A percentile compares a stretch with the other conserved stretches of the same genome.
These are phyloP conservation scores for Percopsis transmontana DNA, from an alignment of 2,113 vertebrate genomes.

Conservation along the genomic window DNA sequence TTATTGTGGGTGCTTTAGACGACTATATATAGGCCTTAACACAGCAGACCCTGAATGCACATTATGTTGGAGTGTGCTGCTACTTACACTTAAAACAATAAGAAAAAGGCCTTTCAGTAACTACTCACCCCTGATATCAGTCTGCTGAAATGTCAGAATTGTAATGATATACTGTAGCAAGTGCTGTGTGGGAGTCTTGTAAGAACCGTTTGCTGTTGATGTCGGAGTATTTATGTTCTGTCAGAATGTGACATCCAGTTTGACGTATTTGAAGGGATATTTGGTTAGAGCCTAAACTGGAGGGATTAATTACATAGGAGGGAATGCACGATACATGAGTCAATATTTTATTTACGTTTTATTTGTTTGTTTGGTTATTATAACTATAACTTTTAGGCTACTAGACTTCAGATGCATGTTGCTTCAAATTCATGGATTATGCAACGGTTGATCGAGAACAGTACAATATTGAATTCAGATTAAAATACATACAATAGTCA, in stretches of 20 bases:
- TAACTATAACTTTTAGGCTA: not conserved
- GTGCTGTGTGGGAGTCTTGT: conserved; percentile 3
- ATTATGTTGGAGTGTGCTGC: conserved; percentile 1
- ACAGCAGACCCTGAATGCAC: conserved; percentile 23
- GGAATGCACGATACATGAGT: not conserved
- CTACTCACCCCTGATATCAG: conserved; percentile 31
- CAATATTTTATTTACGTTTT: not conserved
- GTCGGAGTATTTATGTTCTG: conserved; percentile 6
- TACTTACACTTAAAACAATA: no score
- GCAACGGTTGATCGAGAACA: not conserved
- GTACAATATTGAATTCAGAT: not conserved
- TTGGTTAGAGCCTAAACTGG: no score
- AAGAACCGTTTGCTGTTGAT: conserved; percentile 24
- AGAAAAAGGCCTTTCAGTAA: conserved; percentile 2
- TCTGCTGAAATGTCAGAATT: conserved; percentile 35
- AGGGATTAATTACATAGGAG: not conserved
- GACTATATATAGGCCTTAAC: conserved; percentile 26
- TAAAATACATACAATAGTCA: not conserved
- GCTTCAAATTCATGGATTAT: conserved; percentile 1
- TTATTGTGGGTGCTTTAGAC: conserved; percentile 24
- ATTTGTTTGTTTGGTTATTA: not conserved
- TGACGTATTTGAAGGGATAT: no score
- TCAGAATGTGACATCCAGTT: not conserved
- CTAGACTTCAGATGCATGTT: not conserved
- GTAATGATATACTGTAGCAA: conserved; percentile 18